phyloP scores from a whole-genome alignment of 2,113 vertebrate genomes.

The Microtus richardsoni region DNA sequence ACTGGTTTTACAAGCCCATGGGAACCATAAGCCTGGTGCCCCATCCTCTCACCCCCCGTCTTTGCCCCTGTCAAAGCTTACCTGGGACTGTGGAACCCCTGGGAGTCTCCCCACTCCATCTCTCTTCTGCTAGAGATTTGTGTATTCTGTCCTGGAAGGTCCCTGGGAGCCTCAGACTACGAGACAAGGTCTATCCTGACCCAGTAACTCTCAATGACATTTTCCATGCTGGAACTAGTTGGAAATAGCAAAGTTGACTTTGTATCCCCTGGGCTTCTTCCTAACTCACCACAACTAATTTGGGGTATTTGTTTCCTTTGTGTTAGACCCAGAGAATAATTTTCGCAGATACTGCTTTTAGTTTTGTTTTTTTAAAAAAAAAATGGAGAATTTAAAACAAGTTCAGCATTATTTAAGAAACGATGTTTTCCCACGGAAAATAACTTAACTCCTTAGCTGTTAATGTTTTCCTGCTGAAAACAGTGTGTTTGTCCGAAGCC shows the following conservation, averaged over 20 bases:
- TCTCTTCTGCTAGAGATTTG: neutral
- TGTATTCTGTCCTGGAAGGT: too few species aligned
- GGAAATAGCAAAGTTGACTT: neutral
- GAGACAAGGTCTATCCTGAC: neutral
- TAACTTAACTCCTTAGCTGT: neutral
- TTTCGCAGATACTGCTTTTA: constrained; percentile 76
- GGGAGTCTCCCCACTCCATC: rapidly evolving
- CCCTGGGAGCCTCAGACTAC: neutral
- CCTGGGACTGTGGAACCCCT: neutral
- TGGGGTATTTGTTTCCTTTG: neutral
- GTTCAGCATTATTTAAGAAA: neutral
- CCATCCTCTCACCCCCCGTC: neutral
- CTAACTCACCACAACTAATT: neutral
- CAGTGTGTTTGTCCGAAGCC: neutral
- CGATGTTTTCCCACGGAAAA: constrained; percentile 37
- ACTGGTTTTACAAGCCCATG: neutral
- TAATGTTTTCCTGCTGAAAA: neutral
- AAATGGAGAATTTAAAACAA: constrained; percentile 69
- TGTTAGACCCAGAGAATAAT: constrained; percentile 62
- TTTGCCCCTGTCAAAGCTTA: neutral
- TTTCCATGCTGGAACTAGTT: neutral
- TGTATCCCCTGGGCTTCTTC: neutral
- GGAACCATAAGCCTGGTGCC: rapidly evolving
- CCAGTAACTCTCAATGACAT: neutral
- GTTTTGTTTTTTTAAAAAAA: neutral